Percentiles rank a stretch among this genome's conserved stretches.
These are phyloP conservation scores for Sebastiscus tertius DNA, from an alignment of 2,797 vertebrate genomes.

Conservation along the genomic window DNA sequence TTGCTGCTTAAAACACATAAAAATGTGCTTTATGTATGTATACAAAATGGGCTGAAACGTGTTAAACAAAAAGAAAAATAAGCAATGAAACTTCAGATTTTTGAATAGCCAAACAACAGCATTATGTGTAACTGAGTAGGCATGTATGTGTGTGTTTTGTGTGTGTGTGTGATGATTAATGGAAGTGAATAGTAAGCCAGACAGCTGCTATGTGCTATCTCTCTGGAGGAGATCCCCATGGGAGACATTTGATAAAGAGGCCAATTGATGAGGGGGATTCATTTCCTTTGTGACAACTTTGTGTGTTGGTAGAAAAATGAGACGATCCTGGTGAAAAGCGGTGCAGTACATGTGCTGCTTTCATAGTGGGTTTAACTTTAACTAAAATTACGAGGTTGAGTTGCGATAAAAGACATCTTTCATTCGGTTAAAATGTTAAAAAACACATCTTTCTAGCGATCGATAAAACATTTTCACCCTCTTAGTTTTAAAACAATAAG, in stretches of 20 bases:
- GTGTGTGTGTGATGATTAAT: neutral
- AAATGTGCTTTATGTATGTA: neutral
- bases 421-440: neutral
- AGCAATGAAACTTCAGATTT: neutral
- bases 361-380: neutral
- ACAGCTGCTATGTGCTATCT: neutral
- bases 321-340: neutral
- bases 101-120: neutral
- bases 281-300: neutral
- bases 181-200: neutral
- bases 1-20: neutral
- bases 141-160: neutral
- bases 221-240: neutral
- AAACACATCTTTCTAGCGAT: neutral
- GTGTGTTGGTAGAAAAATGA: neutral
- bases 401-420: neutral
- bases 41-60: too few species aligned
- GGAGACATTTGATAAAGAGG: slow-evolving; percentile 12
- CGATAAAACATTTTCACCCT: neutral
- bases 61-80: accelerated
- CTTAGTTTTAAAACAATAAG: neutral
- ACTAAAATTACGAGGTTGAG: neutral
- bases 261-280: neutral
- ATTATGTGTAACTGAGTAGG: too few species aligned
- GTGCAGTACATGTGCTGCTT: neutral